These are phyloP conservation scores for Istiophorus platypterus DNA, from an alignment of 2,113 vertebrate species.

Conservation along the genomic window DNA sequence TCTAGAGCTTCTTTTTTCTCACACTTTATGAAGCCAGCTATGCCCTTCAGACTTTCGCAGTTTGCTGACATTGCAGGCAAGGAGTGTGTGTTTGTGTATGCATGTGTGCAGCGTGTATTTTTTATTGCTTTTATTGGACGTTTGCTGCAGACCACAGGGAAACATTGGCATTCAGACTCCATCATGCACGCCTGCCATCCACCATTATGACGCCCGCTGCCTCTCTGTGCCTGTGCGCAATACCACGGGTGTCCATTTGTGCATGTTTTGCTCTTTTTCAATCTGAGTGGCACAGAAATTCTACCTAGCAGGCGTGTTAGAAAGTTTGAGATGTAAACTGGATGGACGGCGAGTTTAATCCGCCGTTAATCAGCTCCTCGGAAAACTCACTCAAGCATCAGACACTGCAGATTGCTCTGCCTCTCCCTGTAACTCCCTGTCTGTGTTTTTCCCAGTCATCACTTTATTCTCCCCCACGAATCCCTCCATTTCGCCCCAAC, in stretches of 20 bases:
- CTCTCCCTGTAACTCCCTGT: constrained; percentile 47
- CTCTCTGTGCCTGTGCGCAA: constrained; percentile 36
- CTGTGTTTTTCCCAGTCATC: constrained; percentile 57
- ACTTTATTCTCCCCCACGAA: constrained; percentile 41
- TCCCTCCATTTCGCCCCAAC: constrained; percentile 59
- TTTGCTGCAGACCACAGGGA: constrained; percentile 62
- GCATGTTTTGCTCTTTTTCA: constrained; percentile 34
- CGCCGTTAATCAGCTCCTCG: constrained; percentile 90
- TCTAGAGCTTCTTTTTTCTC: constrained; percentile 55
- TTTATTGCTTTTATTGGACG: constrained; percentile 60
- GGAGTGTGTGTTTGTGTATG: constrained; percentile 29
- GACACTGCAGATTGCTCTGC: constrained; percentile 89
- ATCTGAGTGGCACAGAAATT: constrained; percentile 70
- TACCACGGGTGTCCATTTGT: constrained; percentile 40
- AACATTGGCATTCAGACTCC: constrained; percentile 41
- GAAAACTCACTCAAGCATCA: constrained; percentile 94
- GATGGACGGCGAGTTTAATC: constrained; percentile 87
- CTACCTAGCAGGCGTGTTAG: constrained; percentile 77
- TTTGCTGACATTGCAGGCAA: constrained; percentile 67
- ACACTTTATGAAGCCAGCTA: constrained; percentile 45
- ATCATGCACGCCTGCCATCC: constrained; percentile 46
- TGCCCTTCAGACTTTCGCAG: constrained; percentile 52
- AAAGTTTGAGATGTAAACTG: constrained; percentile 84
- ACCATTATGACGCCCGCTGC: constrained; percentile 31
- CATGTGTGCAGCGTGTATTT: constrained; percentile 16